phyloP scores from a whole-genome alignment of 2,797 vertebrate genomes.

The Gephyroberyx darwinii region DNA sequence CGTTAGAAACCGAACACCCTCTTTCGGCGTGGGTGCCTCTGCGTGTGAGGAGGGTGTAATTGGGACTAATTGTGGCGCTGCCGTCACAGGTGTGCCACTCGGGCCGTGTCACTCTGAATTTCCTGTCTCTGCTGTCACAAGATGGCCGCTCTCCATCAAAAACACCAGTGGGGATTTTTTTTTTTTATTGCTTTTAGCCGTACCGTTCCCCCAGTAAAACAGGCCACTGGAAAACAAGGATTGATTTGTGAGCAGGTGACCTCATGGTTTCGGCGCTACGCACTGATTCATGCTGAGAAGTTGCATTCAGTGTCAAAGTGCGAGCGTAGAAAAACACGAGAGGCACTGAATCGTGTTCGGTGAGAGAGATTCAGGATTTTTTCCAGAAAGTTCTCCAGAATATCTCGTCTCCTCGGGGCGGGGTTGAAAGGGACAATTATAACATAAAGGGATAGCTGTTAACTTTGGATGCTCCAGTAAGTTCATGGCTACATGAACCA shows the following conservation, averaged over 20 bases:
- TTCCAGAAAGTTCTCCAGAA: slow-evolving; percentile 9
- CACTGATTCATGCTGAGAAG: slow-evolving; percentile 22
- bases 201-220: slow-evolving; percentile 54
- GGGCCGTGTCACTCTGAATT: slow-evolving; percentile 57
- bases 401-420: neutral
- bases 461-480: slow-evolving; percentile 13
- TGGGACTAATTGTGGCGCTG: slow-evolving; percentile 24
- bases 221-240: slow-evolving; percentile 41
- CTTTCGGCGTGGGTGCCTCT: neutral
- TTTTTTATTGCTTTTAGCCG: slow-evolving; percentile 30
- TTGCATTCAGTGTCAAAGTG: slow-evolving; percentile 19
- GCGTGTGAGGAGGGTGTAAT: slow-evolving; percentile 19
- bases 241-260: slow-evolving; percentile 62
- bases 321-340: slow-evolving; percentile 25
- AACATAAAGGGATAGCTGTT: slow-evolving; percentile 11
- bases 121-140: slow-evolving; percentile 44
- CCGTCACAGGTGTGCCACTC: slow-evolving; percentile 57
- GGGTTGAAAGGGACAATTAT: too few relatives aligned
- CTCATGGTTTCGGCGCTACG: slow-evolving; percentile 42
- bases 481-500: slow-evolving; percentile 18
- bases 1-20: slow-evolving; percentile 19
- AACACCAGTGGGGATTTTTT: slow-evolving; percentile 32
- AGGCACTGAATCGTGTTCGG: slow-evolving; percentile 4
- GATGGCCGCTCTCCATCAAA: slow-evolving; percentile 54
- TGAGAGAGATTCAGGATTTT: neutral